Evolutionary conservation across 2,113 vertebrate species (phyloP).

Genomic region (Ondatra zibethicus): DNA sequence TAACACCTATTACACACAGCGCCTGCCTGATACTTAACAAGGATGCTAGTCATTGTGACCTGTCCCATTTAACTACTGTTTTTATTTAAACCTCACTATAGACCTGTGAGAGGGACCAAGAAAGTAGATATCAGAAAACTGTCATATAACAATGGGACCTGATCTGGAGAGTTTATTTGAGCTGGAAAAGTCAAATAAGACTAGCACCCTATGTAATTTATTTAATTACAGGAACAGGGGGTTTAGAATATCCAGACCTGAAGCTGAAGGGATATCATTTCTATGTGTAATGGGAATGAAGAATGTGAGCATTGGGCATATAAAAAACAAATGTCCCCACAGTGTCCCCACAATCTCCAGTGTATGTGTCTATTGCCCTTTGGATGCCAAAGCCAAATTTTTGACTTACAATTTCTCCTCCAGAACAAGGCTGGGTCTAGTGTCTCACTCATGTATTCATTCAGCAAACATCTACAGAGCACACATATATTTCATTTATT

Average conservation of each 20-base stretch:
- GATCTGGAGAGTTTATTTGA: neutral
- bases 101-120: neutral
- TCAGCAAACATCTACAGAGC: neutral
- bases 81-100: neutral
- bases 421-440: neutral
- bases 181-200: neutral
- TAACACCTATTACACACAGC: neutral
- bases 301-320: neutral
- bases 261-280: neutral
- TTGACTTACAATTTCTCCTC: neutral
- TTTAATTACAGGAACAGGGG: neutral
- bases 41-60: neutral
- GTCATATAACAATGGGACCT: neutral
- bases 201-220: neutral
- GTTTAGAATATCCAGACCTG: neutral
- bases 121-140: neutral
- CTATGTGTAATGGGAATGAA: neutral
- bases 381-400: neutral
- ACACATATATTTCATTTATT: fast-evolving
- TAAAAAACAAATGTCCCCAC: neutral
- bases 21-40: neutral
- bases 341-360: neutral
- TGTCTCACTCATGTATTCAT: neutral
- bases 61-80: neutral
- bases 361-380: neutral